Evolutionary conservation across 2,113 vertebrate genomes (phyloP).

Genomic region (Synchiropus splendidus): DNA sequence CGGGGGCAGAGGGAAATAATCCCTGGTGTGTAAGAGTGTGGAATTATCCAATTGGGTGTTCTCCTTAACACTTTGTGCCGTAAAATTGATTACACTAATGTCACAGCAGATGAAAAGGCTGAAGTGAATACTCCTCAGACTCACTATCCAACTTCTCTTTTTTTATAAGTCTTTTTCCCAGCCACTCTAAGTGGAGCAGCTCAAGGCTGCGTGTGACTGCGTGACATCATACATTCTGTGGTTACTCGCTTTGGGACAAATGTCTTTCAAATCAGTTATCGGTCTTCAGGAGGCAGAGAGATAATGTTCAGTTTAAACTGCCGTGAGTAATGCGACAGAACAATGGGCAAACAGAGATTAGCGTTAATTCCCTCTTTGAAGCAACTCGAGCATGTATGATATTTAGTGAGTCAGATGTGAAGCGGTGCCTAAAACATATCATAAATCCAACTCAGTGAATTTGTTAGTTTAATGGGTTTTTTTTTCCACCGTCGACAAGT

Average conservation of each 20-base stretch:
- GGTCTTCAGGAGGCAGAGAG: slow-evolving; percentile 17
- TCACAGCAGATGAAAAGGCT: slow-evolving; percentile 29
- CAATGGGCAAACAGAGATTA: slow-evolving; percentile 5
- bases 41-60: slow-evolving; percentile 5
- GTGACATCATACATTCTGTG: slow-evolving; percentile 27
- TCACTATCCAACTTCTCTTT: not conserved
- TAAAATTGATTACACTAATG: slow-evolving; percentile 25
- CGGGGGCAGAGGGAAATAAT: slow-evolving; percentile 2
- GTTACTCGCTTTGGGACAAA: slow-evolving; percentile 18
- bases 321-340: not conserved
- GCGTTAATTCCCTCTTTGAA: slow-evolving; percentile 11
- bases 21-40: slow-evolving; percentile 4
- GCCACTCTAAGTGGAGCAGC: slow-evolving; percentile 24
- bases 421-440: slow-evolving; percentile 2
- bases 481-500: too few species aligned
- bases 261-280: slow-evolving; percentile 12
- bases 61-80: slow-evolving; percentile 17
- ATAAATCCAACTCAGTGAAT: too few species aligned
- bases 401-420: slow-evolving; percentile 17
- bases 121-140: slow-evolving; percentile 15
- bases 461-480: too few species aligned
- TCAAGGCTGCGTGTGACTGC: slow-evolving; percentile 19
- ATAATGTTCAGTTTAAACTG: slow-evolving; percentile 16
- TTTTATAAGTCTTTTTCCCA: slow-evolving; percentile 21
- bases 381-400: slow-evolving; percentile 10